Evolutionary conservation across 2,888 invertebrate species (phyloP).

Genomic region (Machimus rusticus): DNA sequence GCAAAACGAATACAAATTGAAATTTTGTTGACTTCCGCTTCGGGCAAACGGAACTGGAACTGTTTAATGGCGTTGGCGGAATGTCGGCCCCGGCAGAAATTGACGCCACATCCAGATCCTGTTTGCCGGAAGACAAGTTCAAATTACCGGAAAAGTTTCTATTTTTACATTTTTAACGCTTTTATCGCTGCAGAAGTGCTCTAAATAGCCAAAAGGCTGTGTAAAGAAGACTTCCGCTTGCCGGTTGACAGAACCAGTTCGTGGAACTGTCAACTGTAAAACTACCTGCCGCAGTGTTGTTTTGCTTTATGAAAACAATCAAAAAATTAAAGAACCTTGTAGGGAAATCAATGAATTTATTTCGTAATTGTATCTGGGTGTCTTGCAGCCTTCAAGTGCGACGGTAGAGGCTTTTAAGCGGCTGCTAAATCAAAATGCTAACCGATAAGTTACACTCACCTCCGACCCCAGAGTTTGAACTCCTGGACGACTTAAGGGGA

Average conservation of each 20-base stretch:
- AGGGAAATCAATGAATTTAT: background rate
- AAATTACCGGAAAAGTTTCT: background rate
- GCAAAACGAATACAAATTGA: background rate
- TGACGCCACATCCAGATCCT: conserved; percentile 34
- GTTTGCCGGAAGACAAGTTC: background rate
- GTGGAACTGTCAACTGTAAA: background rate
- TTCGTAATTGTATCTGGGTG: background rate
- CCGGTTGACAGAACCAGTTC: background rate
- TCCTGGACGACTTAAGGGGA: background rate
- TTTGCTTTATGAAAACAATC: background rate
- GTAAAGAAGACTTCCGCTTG: background rate
- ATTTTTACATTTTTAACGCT: background rate
- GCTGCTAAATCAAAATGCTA: background rate
- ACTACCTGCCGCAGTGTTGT: background rate
- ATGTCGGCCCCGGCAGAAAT: background rate
- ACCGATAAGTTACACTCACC: background rate
- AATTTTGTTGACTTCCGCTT: conserved; percentile 34
- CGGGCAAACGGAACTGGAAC: conserved; percentile 31
- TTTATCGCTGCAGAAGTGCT: background rate
- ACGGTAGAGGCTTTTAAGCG: background rate
- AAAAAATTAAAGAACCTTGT: background rate
- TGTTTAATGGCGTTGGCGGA: conserved; percentile 7
- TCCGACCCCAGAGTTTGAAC: background rate
- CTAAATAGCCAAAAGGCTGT: background rate
- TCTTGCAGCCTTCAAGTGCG: background rate